Base-by-base conservation (phyloP, 2,113 vertebrate species). In the Poeciliopsis retropinna region DNA sequence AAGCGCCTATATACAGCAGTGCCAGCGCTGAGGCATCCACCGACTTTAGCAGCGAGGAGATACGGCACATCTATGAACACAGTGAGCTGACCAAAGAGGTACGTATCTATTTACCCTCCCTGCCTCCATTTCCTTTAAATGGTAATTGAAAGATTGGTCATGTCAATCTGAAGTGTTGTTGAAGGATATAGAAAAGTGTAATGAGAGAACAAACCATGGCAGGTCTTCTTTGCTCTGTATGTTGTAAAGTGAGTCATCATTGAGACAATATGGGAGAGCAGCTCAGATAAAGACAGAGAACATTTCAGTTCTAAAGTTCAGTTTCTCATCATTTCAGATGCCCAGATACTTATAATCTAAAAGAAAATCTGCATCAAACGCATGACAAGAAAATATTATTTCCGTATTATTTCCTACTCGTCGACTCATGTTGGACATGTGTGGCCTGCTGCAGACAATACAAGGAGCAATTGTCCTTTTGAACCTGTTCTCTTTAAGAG, bases 1-100 rank as follows among this genome's bases (percentile, higher is more conserved):
- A 94, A 64, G 88, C 87, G 10, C 94, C 95, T 0, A 90, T 95
- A 72, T 94, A 94, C 85, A 95, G 96, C 86, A 96, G 95, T 10
- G 93, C 95, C 85, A 95, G 95, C 11, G 94, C 92, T 3, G 97
- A 97, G 85, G 93, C 94, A 81, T 96, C 96, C 87, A 95, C 95
- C 10, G 96, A 96, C 84, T 96, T 97, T 94, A 98, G 96, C 93
- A 97, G 95, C 67, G 97, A 98, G 82, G 97, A 98, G 92, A 97
- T 98, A 86, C 94, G 93, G 67, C 96, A 98, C 86, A 96, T 99
- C 89, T 98, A 98, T 80, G 96, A 99, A 90, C 96, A 96, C 91
- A 97, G 92, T 57, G 95, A 95, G 88, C 96, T 99, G 89, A 98
- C 96, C 78, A 96, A 95, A 85, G 96, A 98, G 95, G 97, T 98